Percentiles rank a stretch among this genome's conserved stretches.
Evolutionary conservation across 1,140 invertebrate genomes (phyloP).

Genomic region (Eulimnadia texana): DNA sequence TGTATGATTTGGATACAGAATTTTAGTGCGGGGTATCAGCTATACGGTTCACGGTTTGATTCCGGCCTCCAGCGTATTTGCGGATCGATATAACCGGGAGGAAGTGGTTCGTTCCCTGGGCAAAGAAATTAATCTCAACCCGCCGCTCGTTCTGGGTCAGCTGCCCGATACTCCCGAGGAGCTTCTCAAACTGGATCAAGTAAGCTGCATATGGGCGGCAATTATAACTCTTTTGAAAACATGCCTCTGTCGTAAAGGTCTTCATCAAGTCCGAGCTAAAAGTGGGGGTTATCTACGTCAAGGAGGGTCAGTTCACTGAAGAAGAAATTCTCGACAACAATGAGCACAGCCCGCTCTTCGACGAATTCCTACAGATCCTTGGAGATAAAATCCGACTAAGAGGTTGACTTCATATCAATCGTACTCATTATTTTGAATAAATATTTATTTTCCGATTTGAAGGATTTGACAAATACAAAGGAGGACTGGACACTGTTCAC

Average conservation of each 20-base stretch:
- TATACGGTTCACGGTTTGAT: slow-evolving; percentile 89
- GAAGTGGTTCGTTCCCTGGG: slow-evolving; percentile 82
- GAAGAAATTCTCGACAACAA: slow-evolving; percentile 95
- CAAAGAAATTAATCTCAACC: slow-evolving; percentile 86
- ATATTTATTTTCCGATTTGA: slow-evolving; percentile 14
- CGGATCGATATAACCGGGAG: slow-evolving; percentile 87
- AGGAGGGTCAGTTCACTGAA: slow-evolving; percentile 80
- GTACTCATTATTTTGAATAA: neutral
- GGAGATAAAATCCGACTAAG: slow-evolving; percentile 82
- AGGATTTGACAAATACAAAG: slow-evolving; percentile 90
- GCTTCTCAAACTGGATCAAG: slow-evolving; percentile 79
- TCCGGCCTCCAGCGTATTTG: slow-evolving; percentile 80
- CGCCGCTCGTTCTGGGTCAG: slow-evolving; percentile 72
- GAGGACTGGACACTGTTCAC: slow-evolving; percentile 71
- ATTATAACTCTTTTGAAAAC: no score
- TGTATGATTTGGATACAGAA: slow-evolving; percentile 38
- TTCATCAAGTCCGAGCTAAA: slow-evolving; percentile 93
- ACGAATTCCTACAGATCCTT: slow-evolving; percentile 72
- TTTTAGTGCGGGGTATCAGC: slow-evolving; percentile 79
- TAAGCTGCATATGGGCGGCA: no score
- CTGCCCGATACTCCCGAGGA: slow-evolving; percentile 85
- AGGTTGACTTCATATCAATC: slow-evolving; percentile 27
- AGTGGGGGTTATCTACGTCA: slow-evolving; percentile 87
- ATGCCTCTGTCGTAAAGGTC: slow-evolving; percentile 45
- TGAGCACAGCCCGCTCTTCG: slow-evolving; percentile 68